Evolutionary conservation across 2,888 invertebrate species (phyloP).

Genomic region (Panorpa germanica): DNA sequence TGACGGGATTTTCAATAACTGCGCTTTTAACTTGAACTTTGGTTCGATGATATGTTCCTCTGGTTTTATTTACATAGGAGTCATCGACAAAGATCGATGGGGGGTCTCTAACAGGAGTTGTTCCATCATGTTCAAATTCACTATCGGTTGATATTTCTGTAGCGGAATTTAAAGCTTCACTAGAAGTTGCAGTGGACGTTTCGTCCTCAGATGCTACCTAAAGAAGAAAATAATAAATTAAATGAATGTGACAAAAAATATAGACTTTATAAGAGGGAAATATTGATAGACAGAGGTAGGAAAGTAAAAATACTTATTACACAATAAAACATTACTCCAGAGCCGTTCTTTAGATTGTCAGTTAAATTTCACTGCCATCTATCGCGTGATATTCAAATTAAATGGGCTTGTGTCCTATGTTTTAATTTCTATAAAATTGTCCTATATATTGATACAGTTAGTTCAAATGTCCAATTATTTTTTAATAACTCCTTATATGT

Average conservation of each 20-base stretch:
- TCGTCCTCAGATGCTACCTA: constrained; percentile 47
- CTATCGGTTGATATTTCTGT: constrained; percentile 88
- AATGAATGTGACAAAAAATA: background rate
- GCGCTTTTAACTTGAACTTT: constrained; percentile 39
- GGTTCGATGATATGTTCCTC: constrained; percentile 28
- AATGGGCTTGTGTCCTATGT: too few relatives aligned
- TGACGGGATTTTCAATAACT: constrained; percentile 16
- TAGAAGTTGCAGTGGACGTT: constrained; percentile 44
- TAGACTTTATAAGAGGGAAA: too few relatives aligned
- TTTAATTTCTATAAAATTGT: too few relatives aligned
- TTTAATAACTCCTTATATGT: too few relatives aligned
- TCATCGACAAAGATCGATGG: constrained; percentile 63
- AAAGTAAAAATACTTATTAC: too few relatives aligned
- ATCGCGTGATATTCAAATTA: too few relatives aligned
- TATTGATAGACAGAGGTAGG: too few relatives aligned
- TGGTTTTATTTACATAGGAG: constrained; percentile 31
- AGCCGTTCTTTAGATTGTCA: too few relatives aligned
- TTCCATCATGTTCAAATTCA: constrained; percentile 71
- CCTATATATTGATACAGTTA: too few relatives aligned
- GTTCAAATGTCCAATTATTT: too few relatives aligned
- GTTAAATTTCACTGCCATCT: too few relatives aligned
- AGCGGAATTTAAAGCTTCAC: constrained; percentile 63
- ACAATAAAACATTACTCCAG: too few relatives aligned
- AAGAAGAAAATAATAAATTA: constrained; percentile 14
- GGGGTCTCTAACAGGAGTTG: constrained; percentile 46